These are phyloP conservation scores for Pseudomyrmex concolor DNA, from an alignment of 1,140 invertebrate species.

Conservation along the genomic window DNA sequence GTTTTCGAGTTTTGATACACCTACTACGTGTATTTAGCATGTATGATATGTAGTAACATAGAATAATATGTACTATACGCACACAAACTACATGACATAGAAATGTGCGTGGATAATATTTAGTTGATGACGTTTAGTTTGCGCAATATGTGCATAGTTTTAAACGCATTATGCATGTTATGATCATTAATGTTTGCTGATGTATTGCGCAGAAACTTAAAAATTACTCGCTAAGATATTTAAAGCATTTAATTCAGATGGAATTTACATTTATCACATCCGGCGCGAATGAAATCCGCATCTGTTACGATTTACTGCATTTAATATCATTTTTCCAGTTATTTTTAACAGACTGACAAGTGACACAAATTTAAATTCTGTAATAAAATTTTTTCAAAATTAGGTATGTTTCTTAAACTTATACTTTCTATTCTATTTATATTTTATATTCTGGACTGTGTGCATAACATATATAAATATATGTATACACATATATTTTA, in stretches of 20 bases:
- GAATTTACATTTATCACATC: slow-evolving; percentile 66
- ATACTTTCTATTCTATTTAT: no score
- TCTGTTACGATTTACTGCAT: slow-evolving; percentile 40
- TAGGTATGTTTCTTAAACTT: background rate
- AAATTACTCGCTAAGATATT: slow-evolving; percentile 65
- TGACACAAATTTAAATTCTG: background rate
- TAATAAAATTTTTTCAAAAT: slow-evolving; percentile 14
- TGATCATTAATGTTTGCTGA: slow-evolving; percentile 68
- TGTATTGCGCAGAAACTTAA: slow-evolving; percentile 61
- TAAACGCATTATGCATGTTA: slow-evolving; percentile 67
- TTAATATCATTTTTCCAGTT: background rate
- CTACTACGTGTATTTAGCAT: background rate
- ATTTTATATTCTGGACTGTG: no score
- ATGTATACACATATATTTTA: no score
- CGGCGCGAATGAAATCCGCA: slow-evolving; percentile 2
- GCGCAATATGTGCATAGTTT: slow-evolving; percentile 48
- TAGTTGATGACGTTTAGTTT: slow-evolving; percentile 25
- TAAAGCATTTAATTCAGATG: slow-evolving; percentile 49
- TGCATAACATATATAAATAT: no score
- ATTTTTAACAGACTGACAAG: background rate
- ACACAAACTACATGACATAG: background rate
- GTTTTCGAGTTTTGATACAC: background rate
- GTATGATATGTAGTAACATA: background rate
- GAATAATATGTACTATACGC: background rate
- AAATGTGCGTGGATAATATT: background rate